Base-by-base conservation (phyloP, 2,888 invertebrate genomes). In the Allacma fusca region DNA sequence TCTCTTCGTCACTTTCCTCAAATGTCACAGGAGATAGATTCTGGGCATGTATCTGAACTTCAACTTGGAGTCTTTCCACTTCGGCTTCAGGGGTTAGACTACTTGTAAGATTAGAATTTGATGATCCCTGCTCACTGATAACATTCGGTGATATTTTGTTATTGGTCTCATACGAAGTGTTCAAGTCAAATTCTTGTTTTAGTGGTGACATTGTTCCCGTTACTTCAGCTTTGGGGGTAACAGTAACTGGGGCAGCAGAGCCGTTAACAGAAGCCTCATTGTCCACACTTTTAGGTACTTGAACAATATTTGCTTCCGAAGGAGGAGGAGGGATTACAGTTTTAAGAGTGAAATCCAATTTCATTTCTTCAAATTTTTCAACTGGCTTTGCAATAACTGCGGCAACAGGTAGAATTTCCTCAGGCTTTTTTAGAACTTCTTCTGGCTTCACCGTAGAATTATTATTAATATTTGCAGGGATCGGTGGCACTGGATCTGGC, bases 261-360 rank as follows among this genome's bases (percentile, higher is more conserved):
- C n/a, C 16, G 28, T 57, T 13, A 9, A 1, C 19, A 57, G n/a
- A 19, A 28, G 19, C 50, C 19, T 29, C 50, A 28, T 28, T 24
- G 1, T 28, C 23, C 16, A 4, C 44, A 50, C 23, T 26, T 23
- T 21, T 50, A 13, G 50, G n/a, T 12, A 29, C 28, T 19, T 34
- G 21, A 34, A 21, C 24, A 5, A 69, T 21, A 29, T 4, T 23
- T 19, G 19, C 26, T 13, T 26, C 7, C 1, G 67, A 28, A 1
- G n/a, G 43, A 2, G 24, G 65, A 4, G 65, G 50, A n/a, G 68
- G 16, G n/a, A 9, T 7, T 1, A 50, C 29, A 21, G 73, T 72
- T 64, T 64, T 78, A 16, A 77, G 34, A 0, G 80, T 80, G 43
- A 80, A 80, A 72, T 80, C 80, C 29, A 80, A 71, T 28, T 70